phyloP scores from a whole-genome alignment of 2,113 vertebrate species.

The Argyrosomus japonicus region DNA sequence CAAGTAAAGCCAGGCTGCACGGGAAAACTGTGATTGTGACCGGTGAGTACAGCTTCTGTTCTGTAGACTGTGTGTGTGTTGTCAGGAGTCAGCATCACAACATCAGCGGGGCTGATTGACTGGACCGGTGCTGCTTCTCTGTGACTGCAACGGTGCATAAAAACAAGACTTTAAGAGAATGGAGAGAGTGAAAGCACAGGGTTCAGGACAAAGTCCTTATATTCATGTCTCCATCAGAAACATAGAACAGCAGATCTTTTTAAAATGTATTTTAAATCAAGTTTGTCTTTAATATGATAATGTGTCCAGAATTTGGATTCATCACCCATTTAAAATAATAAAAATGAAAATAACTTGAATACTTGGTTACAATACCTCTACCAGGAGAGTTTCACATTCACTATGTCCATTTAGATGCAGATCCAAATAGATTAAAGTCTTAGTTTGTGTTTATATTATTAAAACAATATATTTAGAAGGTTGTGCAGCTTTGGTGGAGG shows the following conservation, averaged over 20 bases:
- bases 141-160: not conserved
- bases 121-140: not conserved
- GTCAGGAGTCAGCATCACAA: no score
- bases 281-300: no score
- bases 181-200: not conserved
- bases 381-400: not conserved
- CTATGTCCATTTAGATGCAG: not conserved
- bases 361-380: no score
- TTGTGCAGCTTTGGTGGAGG: not conserved
- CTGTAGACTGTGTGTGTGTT: not conserved
- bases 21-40: conserved; percentile 90
- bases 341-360: no score
- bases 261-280: not conserved
- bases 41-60: conserved; percentile 75
- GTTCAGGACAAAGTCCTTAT: no score
- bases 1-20: conserved; percentile 70
- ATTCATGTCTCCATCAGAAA: no score
- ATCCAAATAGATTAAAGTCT: not conserved
- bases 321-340: not conserved
- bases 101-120: no score
- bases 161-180: not conserved
- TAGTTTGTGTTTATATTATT: not conserved
- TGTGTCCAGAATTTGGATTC: not conserved
- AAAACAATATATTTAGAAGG: not conserved
- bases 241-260: not conserved